phyloP scores from a whole-genome alignment of 1,140 invertebrate genomes.

The Sarcophaga bullata region DNA sequence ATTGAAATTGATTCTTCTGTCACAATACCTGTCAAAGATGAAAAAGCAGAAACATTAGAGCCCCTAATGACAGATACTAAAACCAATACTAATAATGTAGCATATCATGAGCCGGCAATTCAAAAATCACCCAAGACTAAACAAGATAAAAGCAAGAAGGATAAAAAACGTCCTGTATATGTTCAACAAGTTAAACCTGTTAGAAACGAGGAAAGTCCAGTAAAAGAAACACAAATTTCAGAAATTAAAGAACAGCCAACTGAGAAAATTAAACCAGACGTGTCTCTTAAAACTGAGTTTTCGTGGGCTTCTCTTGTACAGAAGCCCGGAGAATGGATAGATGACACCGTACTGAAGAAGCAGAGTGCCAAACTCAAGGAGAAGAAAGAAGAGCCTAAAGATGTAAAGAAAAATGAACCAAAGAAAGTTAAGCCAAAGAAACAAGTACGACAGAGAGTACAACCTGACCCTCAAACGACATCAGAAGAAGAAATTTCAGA shows the following conservation, averaged over 20 bases:
- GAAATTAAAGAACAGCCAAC: background rate
- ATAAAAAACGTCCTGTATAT: background rate
- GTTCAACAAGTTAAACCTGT: background rate
- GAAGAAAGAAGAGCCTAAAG: conserved; percentile 25
- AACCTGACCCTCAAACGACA: conserved; percentile 44
- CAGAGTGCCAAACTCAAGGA: conserved; percentile 12
- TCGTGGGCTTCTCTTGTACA: conserved; percentile 59
- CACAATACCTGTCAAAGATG: background rate
- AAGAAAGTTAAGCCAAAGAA: conserved; percentile 21
- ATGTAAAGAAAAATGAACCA: conserved; percentile 33
- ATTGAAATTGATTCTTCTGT: background rate
- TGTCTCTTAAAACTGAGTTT: conserved; percentile 47
- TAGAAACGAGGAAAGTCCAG: background rate
- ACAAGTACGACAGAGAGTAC: background rate
- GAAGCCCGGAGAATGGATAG: conserved; percentile 60
- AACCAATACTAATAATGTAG: too few species aligned
- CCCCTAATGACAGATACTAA: too few species aligned
- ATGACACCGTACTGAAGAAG: conserved; percentile 43
- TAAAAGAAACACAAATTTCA: background rate
- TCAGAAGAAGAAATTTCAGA: conserved; percentile 50
- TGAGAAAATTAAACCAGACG: background rate
- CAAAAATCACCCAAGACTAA: background rate
- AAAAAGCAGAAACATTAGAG: background rate
- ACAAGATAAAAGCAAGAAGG: conserved; percentile 4
- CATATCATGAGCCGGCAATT: too few species aligned